Percentiles rank a stretch among this genome's conserved stretches.
Conservation (phyloP, 2,888 invertebrate genomes). For the Ichneumoninae sp. region DNA sequence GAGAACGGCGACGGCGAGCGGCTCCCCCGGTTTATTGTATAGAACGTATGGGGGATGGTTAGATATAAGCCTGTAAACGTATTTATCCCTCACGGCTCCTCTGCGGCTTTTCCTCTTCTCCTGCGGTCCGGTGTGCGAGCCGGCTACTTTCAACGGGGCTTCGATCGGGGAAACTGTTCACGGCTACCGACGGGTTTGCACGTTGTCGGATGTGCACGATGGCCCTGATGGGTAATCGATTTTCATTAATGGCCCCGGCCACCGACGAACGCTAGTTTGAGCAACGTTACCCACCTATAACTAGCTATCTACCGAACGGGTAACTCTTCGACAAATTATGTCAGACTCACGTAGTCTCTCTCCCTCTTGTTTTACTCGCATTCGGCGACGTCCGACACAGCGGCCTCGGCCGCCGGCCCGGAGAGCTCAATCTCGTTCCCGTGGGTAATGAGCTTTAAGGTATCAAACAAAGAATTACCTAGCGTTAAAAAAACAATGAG, state of each 20-base stretch:
- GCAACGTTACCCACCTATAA: slow-evolving; percentile 24
- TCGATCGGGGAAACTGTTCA: slow-evolving; percentile 69
- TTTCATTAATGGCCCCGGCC: slow-evolving; percentile 76
- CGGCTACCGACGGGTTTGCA: not conserved
- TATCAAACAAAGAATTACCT: not conserved
- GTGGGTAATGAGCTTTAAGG: not conserved
- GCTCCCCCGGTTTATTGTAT: not conserved
- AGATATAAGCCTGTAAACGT: slow-evolving; percentile 38
- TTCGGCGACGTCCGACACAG: not conserved
- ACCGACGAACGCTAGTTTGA: slow-evolving; percentile 45
- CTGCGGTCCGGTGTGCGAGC: not conserved
- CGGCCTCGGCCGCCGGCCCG: not conserved
- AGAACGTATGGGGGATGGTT: slow-evolving; percentile 13
- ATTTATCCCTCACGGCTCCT: slow-evolving; percentile 10
- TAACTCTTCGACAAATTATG: slow-evolving; percentile 41
- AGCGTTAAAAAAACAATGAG: not conserved
- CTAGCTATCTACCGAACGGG: slow-evolving; percentile 8
- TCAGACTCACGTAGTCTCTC: not conserved
- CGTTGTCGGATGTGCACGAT: slow-evolving; percentile 28
- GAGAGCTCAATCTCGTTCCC: not conserved
- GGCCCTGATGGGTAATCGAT: slow-evolving; percentile 78
- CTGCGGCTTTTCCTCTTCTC: slow-evolving; percentile 3
- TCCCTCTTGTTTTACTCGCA: not conserved
- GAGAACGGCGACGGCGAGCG: not conserved
- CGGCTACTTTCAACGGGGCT: slow-evolving; percentile 68